A percentile compares a stretch with the other conserved stretches of the same genome.
These are phyloP conservation scores for Esox lucius DNA, from an alignment of 2,797 vertebrate genomes.

Conservation along the genomic window DNA sequence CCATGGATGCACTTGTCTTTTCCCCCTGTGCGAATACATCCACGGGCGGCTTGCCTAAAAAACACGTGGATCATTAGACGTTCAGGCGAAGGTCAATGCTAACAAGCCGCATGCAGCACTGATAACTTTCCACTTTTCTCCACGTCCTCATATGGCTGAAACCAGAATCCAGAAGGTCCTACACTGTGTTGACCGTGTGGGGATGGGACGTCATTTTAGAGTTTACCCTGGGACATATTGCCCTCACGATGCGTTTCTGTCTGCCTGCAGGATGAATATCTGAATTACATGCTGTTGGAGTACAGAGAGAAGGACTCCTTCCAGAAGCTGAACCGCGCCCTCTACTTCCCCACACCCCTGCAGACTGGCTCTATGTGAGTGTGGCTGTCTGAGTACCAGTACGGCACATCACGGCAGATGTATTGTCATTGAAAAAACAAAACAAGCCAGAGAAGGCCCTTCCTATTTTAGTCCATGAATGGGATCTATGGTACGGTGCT, in stretches of 20 bases:
- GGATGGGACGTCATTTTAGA: neutral
- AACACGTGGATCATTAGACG: neutral
- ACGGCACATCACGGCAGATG: constrained; percentile 1
- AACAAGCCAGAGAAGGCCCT: neutral
- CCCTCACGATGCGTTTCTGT: neutral
- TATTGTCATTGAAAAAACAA: no score
- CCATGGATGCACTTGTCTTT: neutral
- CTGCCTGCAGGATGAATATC: constrained; percentile 40
- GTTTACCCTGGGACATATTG: neutral
- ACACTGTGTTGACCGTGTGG: neutral
- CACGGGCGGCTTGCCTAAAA: neutral
- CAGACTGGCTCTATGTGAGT: constrained; percentile 43
- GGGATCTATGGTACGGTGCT: neutral
- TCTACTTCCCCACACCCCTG: constrained; percentile 42
- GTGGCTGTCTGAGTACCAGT: neutral
- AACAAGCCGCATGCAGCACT: neutral
- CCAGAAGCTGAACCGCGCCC: constrained; percentile 41
- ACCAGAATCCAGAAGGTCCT: neutral
- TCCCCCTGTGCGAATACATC: neutral
- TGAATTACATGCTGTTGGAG: constrained; percentile 51
- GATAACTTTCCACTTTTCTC: neutral
- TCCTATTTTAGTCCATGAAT: neutral
- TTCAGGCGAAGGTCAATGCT: neutral
- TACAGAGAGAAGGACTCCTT: constrained; percentile 42
- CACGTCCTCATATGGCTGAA: neutral